phyloP scores from a whole-genome alignment of 23 tunicate genomes.

The Trididemnum miniatum region DNA sequence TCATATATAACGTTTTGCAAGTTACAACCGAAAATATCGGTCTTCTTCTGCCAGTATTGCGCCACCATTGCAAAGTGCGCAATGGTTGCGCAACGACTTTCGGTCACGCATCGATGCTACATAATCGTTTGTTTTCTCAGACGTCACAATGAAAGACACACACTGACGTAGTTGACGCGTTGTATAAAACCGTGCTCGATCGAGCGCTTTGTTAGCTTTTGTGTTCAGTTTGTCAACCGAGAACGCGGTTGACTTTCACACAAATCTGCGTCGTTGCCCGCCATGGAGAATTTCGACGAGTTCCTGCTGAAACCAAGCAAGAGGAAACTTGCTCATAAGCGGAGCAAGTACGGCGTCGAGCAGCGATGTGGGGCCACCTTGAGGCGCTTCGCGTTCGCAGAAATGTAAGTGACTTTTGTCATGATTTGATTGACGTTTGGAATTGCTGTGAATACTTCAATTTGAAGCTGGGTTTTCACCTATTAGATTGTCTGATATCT shows the following conservation, averaged over 20 bases:
- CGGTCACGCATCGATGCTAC: neutral
- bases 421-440: too few relatives aligned
- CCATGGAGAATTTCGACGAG: neutral
- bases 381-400: neutral
- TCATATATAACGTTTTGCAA: too few relatives aligned
- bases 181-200: too few relatives aligned
- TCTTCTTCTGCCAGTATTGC: too few relatives aligned
- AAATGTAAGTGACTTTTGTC: conserved; percentile 7
- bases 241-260: neutral
- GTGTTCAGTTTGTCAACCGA: neutral
- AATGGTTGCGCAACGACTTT: neutral
- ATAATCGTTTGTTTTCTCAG: neutral
- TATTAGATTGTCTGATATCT: too few relatives aligned
- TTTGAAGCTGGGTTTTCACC: neutral
- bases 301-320: neutral
- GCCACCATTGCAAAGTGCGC: neutral
- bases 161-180: too few relatives aligned
- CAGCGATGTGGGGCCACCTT: neutral
- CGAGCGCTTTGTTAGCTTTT: neutral
- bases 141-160: too few relatives aligned
- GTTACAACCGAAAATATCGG: too few relatives aligned
- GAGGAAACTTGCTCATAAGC: neutral
- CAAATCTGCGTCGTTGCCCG: too few relatives aligned
- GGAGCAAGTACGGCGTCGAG: neutral
- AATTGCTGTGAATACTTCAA: too few relatives aligned